Percentiles rank a stretch among this genome's conserved stretches.
Conservation (phyloP, 2,888 invertebrate genomes). For the Gonocerus acuteangulatus region DNA sequence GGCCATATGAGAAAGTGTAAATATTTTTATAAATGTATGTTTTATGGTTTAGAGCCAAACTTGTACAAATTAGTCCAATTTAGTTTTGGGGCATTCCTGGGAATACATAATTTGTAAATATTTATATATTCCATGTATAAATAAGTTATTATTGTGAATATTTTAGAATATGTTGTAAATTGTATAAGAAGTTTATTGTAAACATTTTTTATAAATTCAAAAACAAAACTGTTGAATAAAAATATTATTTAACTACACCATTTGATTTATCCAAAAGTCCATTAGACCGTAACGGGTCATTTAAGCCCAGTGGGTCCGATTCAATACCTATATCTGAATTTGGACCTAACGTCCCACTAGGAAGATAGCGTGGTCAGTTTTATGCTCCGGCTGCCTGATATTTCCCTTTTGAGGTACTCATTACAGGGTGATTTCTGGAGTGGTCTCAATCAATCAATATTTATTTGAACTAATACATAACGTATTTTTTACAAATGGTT, state of each 20-base stretch:
- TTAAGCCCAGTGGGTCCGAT: too few relatives aligned
- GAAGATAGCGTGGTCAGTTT: too few relatives aligned
- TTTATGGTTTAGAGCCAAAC: slow-evolving; percentile 14
- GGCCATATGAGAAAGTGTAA: slow-evolving; percentile 14
- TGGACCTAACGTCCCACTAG: too few relatives aligned
- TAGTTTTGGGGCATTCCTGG: slow-evolving; percentile 20
- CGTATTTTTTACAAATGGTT: too few relatives aligned
- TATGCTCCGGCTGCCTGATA: too few relatives aligned
- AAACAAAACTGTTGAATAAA: slow-evolving; percentile 18
- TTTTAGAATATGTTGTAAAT: slow-evolving; percentile 19
- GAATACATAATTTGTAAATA: slow-evolving; percentile 5
- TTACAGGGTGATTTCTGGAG: too few relatives aligned
- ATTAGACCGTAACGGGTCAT: too few relatives aligned
- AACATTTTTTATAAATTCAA: slow-evolving; percentile 12
- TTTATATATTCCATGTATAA: slow-evolving; percentile 9
- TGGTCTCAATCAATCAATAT: too few relatives aligned
- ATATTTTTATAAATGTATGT: slow-evolving; percentile 5
- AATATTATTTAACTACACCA: slow-evolving; percentile 2
- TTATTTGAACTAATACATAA: too few relatives aligned
- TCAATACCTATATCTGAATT: too few relatives aligned
- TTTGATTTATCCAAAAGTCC: too few relatives aligned
- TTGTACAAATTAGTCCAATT: slow-evolving; percentile 21
- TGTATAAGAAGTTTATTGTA: slow-evolving; percentile 21
- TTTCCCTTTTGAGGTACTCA: too few relatives aligned
- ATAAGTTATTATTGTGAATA: slow-evolving; percentile 24